A percentile compares a stretch with the other conserved stretches of the same genome.
Conservation (phyloP, 2,113 vertebrate species). For the Tetrax tetrax region DNA sequence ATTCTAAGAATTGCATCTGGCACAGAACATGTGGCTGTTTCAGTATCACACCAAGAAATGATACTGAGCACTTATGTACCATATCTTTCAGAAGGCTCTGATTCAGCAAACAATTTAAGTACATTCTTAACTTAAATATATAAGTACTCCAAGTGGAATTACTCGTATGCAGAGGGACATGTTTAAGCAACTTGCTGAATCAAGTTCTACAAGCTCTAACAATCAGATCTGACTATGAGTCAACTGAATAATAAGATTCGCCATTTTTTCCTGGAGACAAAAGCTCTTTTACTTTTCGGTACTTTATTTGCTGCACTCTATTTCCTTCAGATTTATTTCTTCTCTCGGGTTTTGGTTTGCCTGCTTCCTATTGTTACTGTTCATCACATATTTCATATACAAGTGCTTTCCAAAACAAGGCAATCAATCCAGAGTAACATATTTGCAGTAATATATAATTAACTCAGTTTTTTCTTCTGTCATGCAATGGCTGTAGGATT, state of each 20-base stretch:
- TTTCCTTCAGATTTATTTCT: conserved; percentile 44
- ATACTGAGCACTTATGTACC: neutral
- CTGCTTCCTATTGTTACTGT: conserved; percentile 14
- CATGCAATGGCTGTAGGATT: neutral
- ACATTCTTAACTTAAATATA: neutral
- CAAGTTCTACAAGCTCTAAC: neutral
- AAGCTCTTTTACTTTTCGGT: neutral
- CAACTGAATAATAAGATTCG: neutral
- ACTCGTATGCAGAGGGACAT: neutral
- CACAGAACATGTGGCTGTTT: neutral
- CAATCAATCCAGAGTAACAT: conserved; percentile 39
- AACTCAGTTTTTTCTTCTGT: conserved; percentile 10
- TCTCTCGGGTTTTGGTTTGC: conserved; percentile 19
- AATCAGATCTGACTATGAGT: neutral
- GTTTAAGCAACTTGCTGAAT: neutral
- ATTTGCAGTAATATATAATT: conserved; percentile 42
- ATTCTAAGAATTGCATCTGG: conserved; percentile 32
- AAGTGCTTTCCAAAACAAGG: conserved; percentile 47
- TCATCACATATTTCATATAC: conserved; percentile 43
- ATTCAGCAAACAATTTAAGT: conserved; percentile 4
- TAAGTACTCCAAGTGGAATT: neutral
- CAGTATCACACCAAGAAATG: neutral
- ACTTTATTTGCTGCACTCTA: neutral
- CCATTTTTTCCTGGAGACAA: neutral
- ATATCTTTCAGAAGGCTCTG: neutral